A percentile compares a stretch with the other conserved stretches of the same genome.
phyloP scores from a whole-genome alignment of 2,888 invertebrate genomes.

The Drosophila longiperda region DNA sequence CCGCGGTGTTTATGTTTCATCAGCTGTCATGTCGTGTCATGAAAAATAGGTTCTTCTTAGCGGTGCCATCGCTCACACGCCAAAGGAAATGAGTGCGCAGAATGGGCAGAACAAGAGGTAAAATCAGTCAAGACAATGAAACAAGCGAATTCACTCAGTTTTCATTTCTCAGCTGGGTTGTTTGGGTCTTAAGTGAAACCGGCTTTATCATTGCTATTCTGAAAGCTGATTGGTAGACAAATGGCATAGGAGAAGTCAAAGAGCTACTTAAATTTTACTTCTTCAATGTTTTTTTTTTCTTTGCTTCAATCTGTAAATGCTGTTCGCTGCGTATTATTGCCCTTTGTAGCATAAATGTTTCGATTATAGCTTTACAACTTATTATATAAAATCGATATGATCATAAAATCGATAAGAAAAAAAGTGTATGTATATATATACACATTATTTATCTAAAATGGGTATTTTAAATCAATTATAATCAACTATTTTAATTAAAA shows the following conservation, averaged over 20 bases:
- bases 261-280: neutral
- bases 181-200: conserved; percentile 1
- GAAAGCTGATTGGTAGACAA: conserved; percentile 1
- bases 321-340: neutral
- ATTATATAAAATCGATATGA: neutral
- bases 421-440: neutral
- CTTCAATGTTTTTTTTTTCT: neutral
- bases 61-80: conserved; percentile 45
- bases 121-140: conserved; percentile 7
- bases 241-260: neutral
- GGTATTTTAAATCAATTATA: neutral
- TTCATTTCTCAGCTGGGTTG: conserved; percentile 11
- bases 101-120: conserved; percentile 35
- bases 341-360: neutral
- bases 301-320: neutral
- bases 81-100: conserved; percentile 71
- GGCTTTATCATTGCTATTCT: conserved; percentile 18
- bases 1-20: conserved; percentile 68
- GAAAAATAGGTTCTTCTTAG: conserved; percentile 73
- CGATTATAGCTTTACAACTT: neutral
- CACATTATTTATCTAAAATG: neutral
- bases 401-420: neutral
- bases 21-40: conserved; percentile 67
- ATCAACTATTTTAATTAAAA: neutral
- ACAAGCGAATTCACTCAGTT: conserved; percentile 17